Evolutionary conservation across 2,888 invertebrate genomes (phyloP), one percentile per base, ranked within the genome.

Genomic region (Dioctria rufipes): DNA sequence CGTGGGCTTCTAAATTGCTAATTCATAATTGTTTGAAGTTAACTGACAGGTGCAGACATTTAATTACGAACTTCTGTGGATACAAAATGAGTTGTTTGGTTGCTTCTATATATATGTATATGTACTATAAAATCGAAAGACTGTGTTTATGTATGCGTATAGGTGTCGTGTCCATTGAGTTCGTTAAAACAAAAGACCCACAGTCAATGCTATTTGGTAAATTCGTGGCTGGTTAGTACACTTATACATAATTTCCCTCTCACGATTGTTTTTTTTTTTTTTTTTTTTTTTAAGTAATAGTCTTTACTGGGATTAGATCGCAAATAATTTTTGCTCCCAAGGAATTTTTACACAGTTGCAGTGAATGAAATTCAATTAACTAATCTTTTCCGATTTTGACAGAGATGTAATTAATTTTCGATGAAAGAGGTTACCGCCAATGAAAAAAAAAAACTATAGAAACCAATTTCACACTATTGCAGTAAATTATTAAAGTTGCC

Each of bases 21-120:
- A 51, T 6, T 37, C 69, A 39, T 37, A 51, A 69, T 69, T 69
- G 69, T 69, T 69, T 51, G 69, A 69, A 69, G 11, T 51, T 49
- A 54, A 8, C 11, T 5, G 51, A 13, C 69, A 51, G 69, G 69
- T 69, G 69, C 5, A 39, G 69, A 69, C 39, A 11, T 69, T 46
- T 69, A 37, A 69, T 69, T 69, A 69, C 51, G 25, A 25, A 25
- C 25, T 25, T 25, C 69, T 54, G 51, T 8, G 11, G n/a, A 9
- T 51, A n/a, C 39, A 46, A 65, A 65, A 5, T 6, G 11, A 54
- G 54, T 54, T 54, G 54, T 54, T n/a, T 54, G 54, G 0, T 1
- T 46, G 49, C 49, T 46, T 46, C 9, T 46, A 9, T 1, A 46
- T 46, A n/a, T n/a, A n/a, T n/a, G n/a, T n/a, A n/a, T n/a, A n/a